Base-by-base conservation (phyloP, 2,113 vertebrate species). In the Donacobius atricapilla region DNA sequence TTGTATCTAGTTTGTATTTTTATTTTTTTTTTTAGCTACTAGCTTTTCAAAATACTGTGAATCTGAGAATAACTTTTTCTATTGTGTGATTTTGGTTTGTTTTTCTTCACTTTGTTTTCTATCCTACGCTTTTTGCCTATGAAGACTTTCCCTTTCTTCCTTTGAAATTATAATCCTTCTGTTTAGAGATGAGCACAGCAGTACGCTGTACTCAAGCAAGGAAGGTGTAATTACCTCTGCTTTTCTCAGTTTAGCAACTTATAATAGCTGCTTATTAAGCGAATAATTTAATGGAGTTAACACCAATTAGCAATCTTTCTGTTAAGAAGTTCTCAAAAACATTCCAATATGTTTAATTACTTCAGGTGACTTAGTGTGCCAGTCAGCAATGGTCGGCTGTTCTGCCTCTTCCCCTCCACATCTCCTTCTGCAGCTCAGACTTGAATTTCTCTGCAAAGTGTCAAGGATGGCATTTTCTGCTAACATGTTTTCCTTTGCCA, bases 221-320 rank as follows among this genome's bases (percentile, higher is more conserved):
- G 27, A 50, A 56, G 51, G 17, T 92, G 8, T 75, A 86, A 90
- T 94, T 94, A 77, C 70, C 19, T 76, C 40, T 89, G 68, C 23
- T 10, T 90, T 93, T 77, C 37, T 88, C 68, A 50, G 13, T 92
- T 87, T 78, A 93, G 91, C 65, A 83, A 81, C 69, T 93, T 83
- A 44, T 71, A 89, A 90, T 90, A 73, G 45, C 40, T 65, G 35
- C 65, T 82, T 93, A 78, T 94, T 81, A 90, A 93, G 76, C 60
- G 90, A 86, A 81, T 54, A 86, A 65, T 87, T 94, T 86, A 76
- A 83, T 95, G 57, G 45, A 28, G 27, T 83, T 86, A 90, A 33
- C 16, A 61, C n/a, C 23, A 76, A 77, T 86, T 90, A 83, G 44
- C 47, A 61, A 15, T 77, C 45, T 76, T 93, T 81, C 54, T 83